These are phyloP conservation scores for Drepana falcataria DNA, from an alignment of 2,888 invertebrate species.

Conservation along the genomic window DNA sequence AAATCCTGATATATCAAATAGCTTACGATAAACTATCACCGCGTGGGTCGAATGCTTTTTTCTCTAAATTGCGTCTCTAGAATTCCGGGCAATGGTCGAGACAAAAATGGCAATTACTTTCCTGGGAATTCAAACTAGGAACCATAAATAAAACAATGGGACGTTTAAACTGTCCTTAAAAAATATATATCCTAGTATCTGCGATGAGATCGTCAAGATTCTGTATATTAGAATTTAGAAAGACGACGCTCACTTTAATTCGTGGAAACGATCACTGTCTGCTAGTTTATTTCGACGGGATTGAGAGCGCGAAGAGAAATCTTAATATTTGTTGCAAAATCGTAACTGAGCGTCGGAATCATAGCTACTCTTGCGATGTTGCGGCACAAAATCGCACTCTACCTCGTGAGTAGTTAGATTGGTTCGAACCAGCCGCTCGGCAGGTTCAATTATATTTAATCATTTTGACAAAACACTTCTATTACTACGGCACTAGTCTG, in stretches of 20 bases:
- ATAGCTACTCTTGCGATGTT: slow-evolving; percentile 28
- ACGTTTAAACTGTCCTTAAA: no score
- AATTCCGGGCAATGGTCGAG: no score
- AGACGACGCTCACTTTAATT: slow-evolving; percentile 16
- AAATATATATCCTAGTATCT: no score
- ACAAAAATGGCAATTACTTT: no score
- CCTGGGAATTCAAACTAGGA: no score
- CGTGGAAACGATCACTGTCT: slow-evolving; percentile 18
- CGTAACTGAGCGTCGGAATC: slow-evolving; percentile 29
- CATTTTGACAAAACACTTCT: slow-evolving; percentile 48
- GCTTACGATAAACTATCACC: no score
- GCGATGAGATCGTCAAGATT: no score
- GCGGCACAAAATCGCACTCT: slow-evolving; percentile 47
- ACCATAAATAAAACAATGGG: no score
- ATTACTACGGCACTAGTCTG: slow-evolving; percentile 26
- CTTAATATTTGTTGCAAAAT: slow-evolving; percentile 44
- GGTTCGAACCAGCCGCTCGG: slow-evolving; percentile 44
- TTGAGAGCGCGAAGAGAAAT: slow-evolving; percentile 21
- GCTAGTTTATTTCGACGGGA: slow-evolving; percentile 9
- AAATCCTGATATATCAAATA: no score
- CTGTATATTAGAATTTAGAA: slow-evolving; percentile 5
- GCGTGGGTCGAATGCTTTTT: no score
- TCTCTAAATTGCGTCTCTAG: no score
- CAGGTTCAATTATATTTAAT: slow-evolving; percentile 61
- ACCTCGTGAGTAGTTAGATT: slow-evolving; percentile 57